Evolutionary conservation across 1,140 invertebrate genomes (phyloP), one percentile per base, ranked within the genome.

Genomic region (Polypedilum pembai): DNA sequence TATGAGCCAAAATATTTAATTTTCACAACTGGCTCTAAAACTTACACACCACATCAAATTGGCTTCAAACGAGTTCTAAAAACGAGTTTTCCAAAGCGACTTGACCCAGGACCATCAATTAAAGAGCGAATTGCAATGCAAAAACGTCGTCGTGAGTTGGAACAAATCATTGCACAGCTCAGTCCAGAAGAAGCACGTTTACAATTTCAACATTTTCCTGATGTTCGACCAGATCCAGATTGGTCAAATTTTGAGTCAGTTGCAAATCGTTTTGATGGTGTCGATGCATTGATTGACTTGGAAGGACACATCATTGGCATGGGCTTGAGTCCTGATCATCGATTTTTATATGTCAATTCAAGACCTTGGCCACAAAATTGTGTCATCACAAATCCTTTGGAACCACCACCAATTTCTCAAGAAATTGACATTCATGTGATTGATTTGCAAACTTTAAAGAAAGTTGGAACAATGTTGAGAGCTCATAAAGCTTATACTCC

Each of bases 341-440:
- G 92, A 78, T 95, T 92, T 81, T 81, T 95, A 8, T 95, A 94
- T 82, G 93, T 95, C 0, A 95, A 95, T 80, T 91, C 90, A 77
- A 85, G 93, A 75, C 90, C 92, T 0, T 95, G 94, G 94, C 93
- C 93, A 1, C 84, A 88, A 77, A 88, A 89, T 74, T 94, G 92
- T 79, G 83, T 85, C 15, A 94, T 95, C 76, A 87, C 87, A 5
- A 91, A 94, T 85, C 90, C 92, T 0, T 82, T 94, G 12, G 87
- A 90, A 78, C 93, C 93, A 40, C 93, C 93, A 2, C 92, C 92
- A 0, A 93, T 95, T 77, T 92, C 93, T n/a, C 91, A 94, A 83
- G 92, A 95, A 84, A 94, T 95, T 74, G 93, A 95, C 79, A 92
- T 95, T 77, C 92, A 94, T 78, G 92, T 95, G 1, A 94, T 95